Percentiles rank a stretch among this genome's conserved stretches.
Conservation (phyloP, 2,113 vertebrate genomes). For the Pluvialis apricaria region DNA sequence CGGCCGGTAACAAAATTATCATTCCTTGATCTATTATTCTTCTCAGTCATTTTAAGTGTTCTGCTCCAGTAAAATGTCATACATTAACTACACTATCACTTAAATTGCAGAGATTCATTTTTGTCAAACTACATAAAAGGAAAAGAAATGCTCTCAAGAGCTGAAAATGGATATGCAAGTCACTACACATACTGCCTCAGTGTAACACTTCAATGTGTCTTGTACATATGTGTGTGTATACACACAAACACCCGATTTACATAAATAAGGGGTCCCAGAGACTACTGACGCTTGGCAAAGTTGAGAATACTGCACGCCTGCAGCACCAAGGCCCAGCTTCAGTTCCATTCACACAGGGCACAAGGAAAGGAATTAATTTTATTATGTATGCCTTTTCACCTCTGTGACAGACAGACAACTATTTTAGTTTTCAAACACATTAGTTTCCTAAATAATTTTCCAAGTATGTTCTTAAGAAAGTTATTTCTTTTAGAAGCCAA, state of each 20-base stretch:
- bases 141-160: neutral
- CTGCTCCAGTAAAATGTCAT: neutral
- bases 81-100: neutral
- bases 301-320: neutral
- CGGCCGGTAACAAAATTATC: neutral
- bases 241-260: rapidly evolving
- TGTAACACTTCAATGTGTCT: rapidly evolving
- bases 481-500: neutral
- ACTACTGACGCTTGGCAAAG: no score
- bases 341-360: neutral
- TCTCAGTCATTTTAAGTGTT: neutral
- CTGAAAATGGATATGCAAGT: neutral
- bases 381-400: neutral
- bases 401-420: neutral
- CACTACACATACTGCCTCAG: neutral
- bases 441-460: neutral
- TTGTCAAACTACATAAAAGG: neutral
- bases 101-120: neutral
- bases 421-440: neutral
- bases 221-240: no score
- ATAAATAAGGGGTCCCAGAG: no score
- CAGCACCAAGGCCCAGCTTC: neutral
- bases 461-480: neutral
- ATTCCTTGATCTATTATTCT: neutral
- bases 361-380: neutral